These are phyloP conservation scores for Silurus asotus DNA, from an alignment of 2,113 vertebrate species.

Conservation along the genomic window DNA sequence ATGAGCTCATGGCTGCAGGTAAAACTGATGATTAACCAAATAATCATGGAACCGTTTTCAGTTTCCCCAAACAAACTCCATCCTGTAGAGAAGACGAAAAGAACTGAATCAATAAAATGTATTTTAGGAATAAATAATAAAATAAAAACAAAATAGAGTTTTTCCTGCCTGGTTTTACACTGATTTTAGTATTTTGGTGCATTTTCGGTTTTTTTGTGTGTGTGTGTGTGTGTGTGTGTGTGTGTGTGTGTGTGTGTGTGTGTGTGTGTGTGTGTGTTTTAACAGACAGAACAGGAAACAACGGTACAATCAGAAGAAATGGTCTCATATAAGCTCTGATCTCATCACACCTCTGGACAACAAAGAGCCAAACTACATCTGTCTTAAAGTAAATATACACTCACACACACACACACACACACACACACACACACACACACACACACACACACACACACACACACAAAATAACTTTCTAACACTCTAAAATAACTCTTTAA, in stretches of 20 bases:
- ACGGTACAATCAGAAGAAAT: constrained; percentile 80
- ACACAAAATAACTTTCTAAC: neutral
- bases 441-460: neutral
- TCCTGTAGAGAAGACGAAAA: neutral
- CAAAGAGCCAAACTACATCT: constrained; percentile 77
- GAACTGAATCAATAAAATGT: neutral
- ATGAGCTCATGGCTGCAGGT: neutral
- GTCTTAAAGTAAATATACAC: constrained; percentile 80
- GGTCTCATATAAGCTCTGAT: constrained; percentile 87
- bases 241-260: constrained; percentile 3
- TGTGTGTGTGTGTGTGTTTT: neutral
- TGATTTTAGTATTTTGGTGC: neutral
- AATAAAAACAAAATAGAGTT: neutral
- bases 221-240: constrained; percentile 13
- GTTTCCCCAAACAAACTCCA: neutral
- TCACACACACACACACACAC: neutral
- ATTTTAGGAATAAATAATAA: neutral
- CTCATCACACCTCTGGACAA: constrained; percentile 84
- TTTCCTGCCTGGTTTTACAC: neutral
- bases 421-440: neutral
- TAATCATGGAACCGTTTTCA: neutral
- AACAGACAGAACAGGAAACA: constrained; percentile 86
- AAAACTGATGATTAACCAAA: neutral
- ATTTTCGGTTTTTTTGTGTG: neutral
- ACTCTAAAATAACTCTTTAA: neutral